A percentile compares a stretch with the other conserved stretches of the same genome.
These are phyloP conservation scores for Eilema caniola DNA, from an alignment of 2,888 invertebrate genomes.

Conservation along the genomic window DNA sequence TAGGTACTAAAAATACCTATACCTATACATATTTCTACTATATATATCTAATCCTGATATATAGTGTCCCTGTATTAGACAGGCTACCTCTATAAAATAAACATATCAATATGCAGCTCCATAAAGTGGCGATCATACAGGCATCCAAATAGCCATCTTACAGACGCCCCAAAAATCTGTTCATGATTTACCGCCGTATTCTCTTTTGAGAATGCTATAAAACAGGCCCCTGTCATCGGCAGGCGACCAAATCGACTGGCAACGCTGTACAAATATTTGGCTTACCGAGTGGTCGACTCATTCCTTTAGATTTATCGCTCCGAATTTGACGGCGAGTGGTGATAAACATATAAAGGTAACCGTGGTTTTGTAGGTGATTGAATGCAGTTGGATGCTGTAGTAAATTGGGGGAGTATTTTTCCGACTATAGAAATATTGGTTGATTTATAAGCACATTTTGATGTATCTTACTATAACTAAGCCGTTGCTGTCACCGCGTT, in stretches of 20 bases:
- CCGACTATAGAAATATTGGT: too few species aligned
- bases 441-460: too few species aligned
- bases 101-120: constrained; percentile 40
- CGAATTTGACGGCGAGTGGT: constrained; percentile 44
- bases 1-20: too few species aligned
- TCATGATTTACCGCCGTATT: constrained; percentile 74
- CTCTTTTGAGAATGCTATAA: constrained; percentile 77
- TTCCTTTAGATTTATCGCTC: constrained; percentile 53
- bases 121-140: constrained; percentile 31
- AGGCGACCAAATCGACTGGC: constrained; percentile 71
- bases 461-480: too few species aligned
- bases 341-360: constrained; percentile 39
- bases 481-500: too few species aligned
- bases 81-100: constrained; percentile 22
- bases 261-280: constrained; percentile 76
- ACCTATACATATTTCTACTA: too few species aligned
- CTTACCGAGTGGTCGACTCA: constrained; percentile 46
- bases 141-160: constrained; percentile 55
- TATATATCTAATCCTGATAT: background rate
- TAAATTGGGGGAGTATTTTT: constrained; percentile 11
- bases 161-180: constrained; percentile 68
- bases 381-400: constrained; percentile 14
- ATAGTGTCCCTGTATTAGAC: constrained; percentile 13
- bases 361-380: constrained; percentile 22
- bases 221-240: constrained; percentile 79